Conservation (phyloP, 2,797 vertebrate genomes). For the Cuculus canorus region DNA sequence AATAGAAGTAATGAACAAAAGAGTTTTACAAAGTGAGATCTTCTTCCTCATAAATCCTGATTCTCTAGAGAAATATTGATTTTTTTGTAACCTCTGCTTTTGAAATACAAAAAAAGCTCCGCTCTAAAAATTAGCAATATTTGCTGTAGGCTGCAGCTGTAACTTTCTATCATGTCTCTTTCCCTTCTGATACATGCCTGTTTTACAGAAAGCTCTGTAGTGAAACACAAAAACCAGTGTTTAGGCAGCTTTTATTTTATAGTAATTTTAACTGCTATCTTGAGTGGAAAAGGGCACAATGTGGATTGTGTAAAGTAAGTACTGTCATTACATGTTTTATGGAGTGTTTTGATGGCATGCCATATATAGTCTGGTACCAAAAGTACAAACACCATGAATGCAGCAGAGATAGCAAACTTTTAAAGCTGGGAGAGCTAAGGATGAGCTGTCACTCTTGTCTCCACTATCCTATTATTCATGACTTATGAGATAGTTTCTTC, state of each 20-base stretch:
- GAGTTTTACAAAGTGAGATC: slow-evolving; percentile 29
- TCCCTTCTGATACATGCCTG: not conserved
- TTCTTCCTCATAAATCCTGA: slow-evolving; percentile 51
- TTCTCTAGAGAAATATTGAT: slow-evolving; percentile 58
- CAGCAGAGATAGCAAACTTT: not conserved
- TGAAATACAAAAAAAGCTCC: slow-evolving; percentile 43
- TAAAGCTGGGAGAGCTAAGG: not conserved
- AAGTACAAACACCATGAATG: not conserved
- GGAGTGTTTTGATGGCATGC: not conserved
- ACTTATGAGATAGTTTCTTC: not conserved
- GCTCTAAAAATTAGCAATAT: slow-evolving; percentile 57
- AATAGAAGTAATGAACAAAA: slow-evolving; percentile 20
- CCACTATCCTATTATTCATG: not conserved
- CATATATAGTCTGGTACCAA: not conserved
- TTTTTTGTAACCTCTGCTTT: slow-evolving; percentile 34
- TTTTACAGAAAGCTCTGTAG: slow-evolving; percentile 1
- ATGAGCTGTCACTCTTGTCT: not conserved
- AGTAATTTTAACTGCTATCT: not conserved
- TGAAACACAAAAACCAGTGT: not conserved
- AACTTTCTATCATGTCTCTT: not conserved
- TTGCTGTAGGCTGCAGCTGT: slow-evolving; percentile 26
- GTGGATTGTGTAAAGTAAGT: not conserved
- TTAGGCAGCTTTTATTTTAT: not conserved
- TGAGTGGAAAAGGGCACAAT: not conserved
- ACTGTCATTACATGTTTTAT: not conserved